These are phyloP conservation scores for Gallinago paraguaiae DNA, from an alignment of 2,113 vertebrate species.

Conservation along the genomic window DNA sequence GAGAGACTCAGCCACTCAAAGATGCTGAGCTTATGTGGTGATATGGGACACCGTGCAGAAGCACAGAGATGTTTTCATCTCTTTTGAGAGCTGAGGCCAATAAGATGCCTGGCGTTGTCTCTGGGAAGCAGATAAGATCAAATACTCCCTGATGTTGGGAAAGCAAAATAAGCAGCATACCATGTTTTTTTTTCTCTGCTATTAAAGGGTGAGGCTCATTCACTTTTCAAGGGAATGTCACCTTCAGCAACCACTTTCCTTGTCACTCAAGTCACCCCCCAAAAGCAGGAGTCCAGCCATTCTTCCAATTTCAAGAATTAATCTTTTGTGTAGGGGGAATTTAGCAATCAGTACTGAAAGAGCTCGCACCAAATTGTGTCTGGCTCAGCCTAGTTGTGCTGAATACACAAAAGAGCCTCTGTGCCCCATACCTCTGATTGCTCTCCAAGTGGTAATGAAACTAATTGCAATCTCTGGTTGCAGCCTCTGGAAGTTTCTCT, in stretches of 20 bases:
- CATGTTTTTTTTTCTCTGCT: background rate
- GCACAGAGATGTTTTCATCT: constrained; percentile 20
- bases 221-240: constrained; percentile 11
- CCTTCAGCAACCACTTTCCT: background rate
- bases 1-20: constrained; percentile 14
- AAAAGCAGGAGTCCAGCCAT: background rate
- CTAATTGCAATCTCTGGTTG: background rate
- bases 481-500: background rate
- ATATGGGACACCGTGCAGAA: background rate
- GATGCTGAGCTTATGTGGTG: background rate
- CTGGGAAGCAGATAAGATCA: constrained; percentile 11
- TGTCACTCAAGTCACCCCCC: background rate
- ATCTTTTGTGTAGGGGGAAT: background rate
- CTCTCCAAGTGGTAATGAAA: background rate
- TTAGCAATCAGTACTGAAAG: background rate
- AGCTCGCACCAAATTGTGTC: background rate
- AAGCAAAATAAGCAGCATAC: background rate
- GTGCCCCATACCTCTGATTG: background rate
- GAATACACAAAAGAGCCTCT: constrained; percentile 17
- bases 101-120: background rate
- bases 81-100: constrained; percentile 11
- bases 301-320: constrained; percentile 12
- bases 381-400: background rate
- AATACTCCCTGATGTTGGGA: background rate
- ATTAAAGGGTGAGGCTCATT: background rate